A percentile compares a stretch with the other conserved stretches of the same genome.
phyloP scores from a whole-genome alignment of 2,113 vertebrate species.

The Rhinichthys klamathensis region DNA sequence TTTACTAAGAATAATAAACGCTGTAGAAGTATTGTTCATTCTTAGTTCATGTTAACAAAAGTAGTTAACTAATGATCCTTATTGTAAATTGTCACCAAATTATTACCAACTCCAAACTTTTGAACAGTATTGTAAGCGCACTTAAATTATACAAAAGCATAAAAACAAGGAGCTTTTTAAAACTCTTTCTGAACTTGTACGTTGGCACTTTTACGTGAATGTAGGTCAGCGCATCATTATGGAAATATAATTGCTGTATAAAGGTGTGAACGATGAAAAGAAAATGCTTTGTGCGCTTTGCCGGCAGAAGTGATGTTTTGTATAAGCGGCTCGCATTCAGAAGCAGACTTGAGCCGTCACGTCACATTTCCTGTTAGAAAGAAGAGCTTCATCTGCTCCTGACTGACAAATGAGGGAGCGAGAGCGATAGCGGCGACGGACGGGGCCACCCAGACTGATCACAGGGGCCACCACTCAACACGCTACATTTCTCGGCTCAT shows the following conservation, averaged over 20 bases:
- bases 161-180: neutral
- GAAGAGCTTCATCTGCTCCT: neutral
- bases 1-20: too few species aligned
- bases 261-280: neutral
- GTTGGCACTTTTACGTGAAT: neutral
- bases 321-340: neutral
- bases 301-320: neutral
- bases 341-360: slow-evolving; percentile 5
- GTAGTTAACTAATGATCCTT: too few species aligned
- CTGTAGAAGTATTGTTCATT: too few species aligned
- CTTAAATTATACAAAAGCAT: too few species aligned
- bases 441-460: slow-evolving; percentile 17
- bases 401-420: slow-evolving; percentile 6
- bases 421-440: neutral
- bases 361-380: neutral
- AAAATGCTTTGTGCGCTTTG: neutral
- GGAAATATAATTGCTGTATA: neutral
- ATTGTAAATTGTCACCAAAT: too few species aligned
- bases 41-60: too few species aligned
- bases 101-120: too few species aligned
- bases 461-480: neutral
- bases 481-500: slow-evolving; percentile 3
- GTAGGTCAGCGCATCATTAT: neutral
- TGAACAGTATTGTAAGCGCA: too few species aligned
- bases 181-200: too few species aligned